Base-by-base conservation (phyloP, 53 echinoderm and acorn worm genomes). In the Echinarachnius parma region DNA sequence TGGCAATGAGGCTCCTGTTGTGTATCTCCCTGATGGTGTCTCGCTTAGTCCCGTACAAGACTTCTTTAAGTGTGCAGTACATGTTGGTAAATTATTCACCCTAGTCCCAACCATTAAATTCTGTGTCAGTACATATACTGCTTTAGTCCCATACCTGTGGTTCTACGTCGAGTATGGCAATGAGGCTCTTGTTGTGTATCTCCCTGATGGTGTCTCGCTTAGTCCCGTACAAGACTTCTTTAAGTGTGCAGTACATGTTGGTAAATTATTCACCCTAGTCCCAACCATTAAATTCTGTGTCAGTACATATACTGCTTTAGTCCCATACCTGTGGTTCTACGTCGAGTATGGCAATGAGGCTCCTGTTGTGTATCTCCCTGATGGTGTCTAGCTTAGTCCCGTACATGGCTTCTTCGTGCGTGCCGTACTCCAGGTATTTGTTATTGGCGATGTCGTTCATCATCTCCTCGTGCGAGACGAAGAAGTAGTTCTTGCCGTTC, bases 371-470 rank as follows among this genome's bases (percentile, higher is more conserved):
- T 21, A 98, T 98, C 85, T 98, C 82, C 24, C 91, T 76, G 57
- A 91, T 98, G 39, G 98, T 98, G 45, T 98, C 98, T 34, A 98
- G 82, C 58, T 98, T 98, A 32, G 98, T 98, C 31, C 98, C 98
- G 42, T 91, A 98, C 98, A 98, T 98, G 46, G 98, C 98, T 21
- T 98, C 98, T 76, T 98, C 98, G 31, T 98, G 98, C 25, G 98
- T 98, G 49, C 98, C 98, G 21, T 98, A 92, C 59, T 98, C 91
- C 52, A 98, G 82, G 77, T 98, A 98, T 52, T 98, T 88, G 32
- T 98, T 98, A 62, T 87, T 91, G 21, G 98, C 91, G 28, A 98
- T 98, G 78, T 98, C 98, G 4, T 72, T 80, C 91, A 92, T 92
- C 91, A 92, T 92, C 49, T 88, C 85, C 20, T 92, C 91, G 46